Percentiles rank a stretch among this genome's conserved stretches.
phyloP scores from a whole-genome alignment of 1,140 invertebrate species.

The Octopus bimaculoides region DNA sequence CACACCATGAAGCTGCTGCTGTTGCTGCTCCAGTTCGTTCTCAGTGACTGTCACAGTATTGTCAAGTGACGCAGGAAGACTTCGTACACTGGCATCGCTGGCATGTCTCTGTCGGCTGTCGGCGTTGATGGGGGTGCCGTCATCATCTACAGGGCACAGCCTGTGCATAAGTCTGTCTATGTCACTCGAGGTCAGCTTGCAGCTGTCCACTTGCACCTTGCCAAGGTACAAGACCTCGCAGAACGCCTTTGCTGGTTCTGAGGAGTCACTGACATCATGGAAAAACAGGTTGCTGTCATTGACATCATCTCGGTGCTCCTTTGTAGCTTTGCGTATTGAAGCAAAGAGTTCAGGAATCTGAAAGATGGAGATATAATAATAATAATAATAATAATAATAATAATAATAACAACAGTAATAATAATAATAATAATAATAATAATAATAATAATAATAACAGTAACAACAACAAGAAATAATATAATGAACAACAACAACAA shows the following conservation, averaged over 20 bases:
- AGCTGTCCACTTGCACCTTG: constrained; percentile 55
- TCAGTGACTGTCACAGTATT: constrained; percentile 39
- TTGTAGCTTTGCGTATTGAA: constrained; percentile 51
- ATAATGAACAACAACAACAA: no score
- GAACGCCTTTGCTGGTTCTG: constrained; percentile 30
- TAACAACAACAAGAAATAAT: no score
- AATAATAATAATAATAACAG: no score
- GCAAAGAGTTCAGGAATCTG: constrained; percentile 55
- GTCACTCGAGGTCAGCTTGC: constrained; percentile 81
- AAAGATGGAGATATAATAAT: constrained; percentile 20
- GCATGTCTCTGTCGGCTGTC: constrained; percentile 36
- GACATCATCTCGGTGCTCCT: constrained; percentile 25
- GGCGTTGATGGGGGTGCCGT: constrained; percentile 57
- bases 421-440: not conserved
- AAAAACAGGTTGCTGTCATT: not conserved
- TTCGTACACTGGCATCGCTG: constrained; percentile 48
- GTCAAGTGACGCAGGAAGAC: constrained; percentile 46
- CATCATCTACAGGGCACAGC: constrained; percentile 76
- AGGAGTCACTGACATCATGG: constrained; percentile 19
- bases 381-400: not conserved
- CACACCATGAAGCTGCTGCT: constrained; percentile 18
- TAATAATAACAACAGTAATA: not conserved
- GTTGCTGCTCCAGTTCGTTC: constrained; percentile 41
- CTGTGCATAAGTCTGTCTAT: constrained; percentile 87
- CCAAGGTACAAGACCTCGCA: constrained; percentile 48